phyloP scores from a whole-genome alignment of 2,113 vertebrate species.

The Apistogramma diplotaenia region DNA sequence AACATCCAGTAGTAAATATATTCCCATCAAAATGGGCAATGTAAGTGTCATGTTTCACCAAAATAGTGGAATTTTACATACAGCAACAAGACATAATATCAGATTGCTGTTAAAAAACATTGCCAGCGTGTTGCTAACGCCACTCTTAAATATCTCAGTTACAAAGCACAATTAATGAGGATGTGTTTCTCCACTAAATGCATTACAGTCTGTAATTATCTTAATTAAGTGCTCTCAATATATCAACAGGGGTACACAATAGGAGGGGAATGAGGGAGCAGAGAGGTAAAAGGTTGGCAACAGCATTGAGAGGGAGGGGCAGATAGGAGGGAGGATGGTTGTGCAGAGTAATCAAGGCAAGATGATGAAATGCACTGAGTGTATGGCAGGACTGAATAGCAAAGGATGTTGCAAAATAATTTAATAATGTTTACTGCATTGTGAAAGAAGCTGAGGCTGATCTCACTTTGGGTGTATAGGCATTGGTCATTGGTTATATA shows the following conservation, averaged over 20 bases:
- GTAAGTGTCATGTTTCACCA: not conserved
- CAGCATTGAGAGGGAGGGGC: not conserved
- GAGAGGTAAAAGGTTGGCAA: conserved; percentile 14
- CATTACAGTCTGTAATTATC: conserved; percentile 26
- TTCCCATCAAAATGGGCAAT: not conserved
- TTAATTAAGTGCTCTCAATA: conserved; percentile 39
- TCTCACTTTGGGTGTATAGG: not conserved
- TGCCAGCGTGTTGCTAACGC: not conserved
- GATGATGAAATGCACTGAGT: not conserved
- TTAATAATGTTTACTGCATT: not conserved
- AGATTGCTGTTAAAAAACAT: not conserved
- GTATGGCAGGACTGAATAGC: not conserved
- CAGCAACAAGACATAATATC: not conserved
- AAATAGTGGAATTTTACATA: not conserved
- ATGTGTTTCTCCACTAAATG: conserved; percentile 23
- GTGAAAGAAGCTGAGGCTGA: not conserved
- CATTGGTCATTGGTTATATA: not conserved
- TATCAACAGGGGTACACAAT: conserved; percentile 16
- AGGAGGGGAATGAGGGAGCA: not conserved
- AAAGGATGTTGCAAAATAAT: not conserved
- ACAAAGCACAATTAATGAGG: conserved; percentile 26
- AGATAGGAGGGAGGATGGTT: not conserved
- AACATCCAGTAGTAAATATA: not conserved
- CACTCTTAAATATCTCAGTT: conserved; percentile 11
- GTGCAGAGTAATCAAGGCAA: not conserved